Conservation (phyloP, 2,113 vertebrate genomes). For the Neomonachus schauinslandi region DNA sequence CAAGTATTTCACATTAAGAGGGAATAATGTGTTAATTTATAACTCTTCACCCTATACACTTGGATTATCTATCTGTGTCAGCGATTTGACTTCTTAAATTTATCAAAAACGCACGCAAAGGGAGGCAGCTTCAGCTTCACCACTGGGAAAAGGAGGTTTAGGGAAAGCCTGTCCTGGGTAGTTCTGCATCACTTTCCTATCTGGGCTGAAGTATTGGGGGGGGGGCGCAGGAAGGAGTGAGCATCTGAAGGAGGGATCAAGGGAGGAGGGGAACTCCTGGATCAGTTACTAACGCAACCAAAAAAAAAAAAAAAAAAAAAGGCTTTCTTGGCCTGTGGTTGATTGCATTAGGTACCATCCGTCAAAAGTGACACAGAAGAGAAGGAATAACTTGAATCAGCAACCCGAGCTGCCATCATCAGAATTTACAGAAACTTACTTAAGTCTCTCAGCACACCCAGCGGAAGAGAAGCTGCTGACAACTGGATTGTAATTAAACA, state of each 20-base stretch:
- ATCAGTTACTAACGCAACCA: constrained; percentile 71
- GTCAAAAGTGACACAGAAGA: constrained; percentile 91
- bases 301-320: constrained; percentile 73
- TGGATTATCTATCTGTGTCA: constrained; percentile 99
- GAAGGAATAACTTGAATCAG: constrained; percentile 88
- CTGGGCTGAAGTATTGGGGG: neutral
- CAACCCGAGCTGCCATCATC: constrained; percentile 88
- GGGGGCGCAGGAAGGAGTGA: neutral
- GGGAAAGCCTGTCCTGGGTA: constrained; percentile 70
- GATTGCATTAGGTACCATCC: constrained; percentile 92
- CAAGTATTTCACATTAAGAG: constrained; percentile 97
- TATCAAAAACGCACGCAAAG: constrained; percentile 93
- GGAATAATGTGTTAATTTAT: constrained; percentile 99
- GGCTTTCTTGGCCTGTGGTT: constrained; percentile 85
- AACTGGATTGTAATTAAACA: constrained; percentile 79
- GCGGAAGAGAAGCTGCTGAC: constrained; percentile 80
- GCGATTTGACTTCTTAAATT: constrained; percentile 93
- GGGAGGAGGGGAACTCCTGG: constrained; percentile 64
- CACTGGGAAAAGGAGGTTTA: constrained; percentile 78
- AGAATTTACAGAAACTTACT: constrained; percentile 88
- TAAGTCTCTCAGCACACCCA: constrained; percentile 81
- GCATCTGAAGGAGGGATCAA: neutral
- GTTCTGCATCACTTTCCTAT: neutral
- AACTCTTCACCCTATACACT: constrained; percentile 95
- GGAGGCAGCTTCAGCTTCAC: constrained; percentile 85